Evolutionary conservation across 2,888 invertebrate genomes (phyloP).

Genomic region (Steinernema scapterisci): DNA sequence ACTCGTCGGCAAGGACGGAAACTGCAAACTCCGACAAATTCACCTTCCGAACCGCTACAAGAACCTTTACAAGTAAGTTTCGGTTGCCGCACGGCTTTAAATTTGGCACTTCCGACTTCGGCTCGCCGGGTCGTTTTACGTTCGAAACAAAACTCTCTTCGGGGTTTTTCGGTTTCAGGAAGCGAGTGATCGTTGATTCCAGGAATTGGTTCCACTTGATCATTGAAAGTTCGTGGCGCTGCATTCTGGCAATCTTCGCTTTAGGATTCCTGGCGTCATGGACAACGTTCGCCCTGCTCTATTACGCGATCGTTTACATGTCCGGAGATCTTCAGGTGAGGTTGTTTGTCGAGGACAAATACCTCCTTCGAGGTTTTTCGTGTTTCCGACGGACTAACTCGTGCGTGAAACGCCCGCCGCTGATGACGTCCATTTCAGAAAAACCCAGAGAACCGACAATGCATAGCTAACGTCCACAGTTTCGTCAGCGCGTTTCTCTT

Average conservation of each 20-base stretch:
- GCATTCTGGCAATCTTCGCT: constrained; percentile 55
- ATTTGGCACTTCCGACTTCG: constrained; percentile 12
- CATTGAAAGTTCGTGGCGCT: constrained; percentile 63
- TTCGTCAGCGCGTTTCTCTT: constrained; percentile 61
- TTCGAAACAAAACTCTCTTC: constrained; percentile 21
- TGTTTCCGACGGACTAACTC: not conserved
- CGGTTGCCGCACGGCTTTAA: not conserved
- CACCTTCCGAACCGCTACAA: constrained; percentile 52
- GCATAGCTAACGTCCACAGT: constrained; percentile 63
- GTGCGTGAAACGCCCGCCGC: too few relatives aligned
- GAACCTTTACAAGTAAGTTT: constrained; percentile 49
- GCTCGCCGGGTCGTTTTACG: not conserved
- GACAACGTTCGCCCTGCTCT: constrained; percentile 57
- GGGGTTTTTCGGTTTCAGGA: constrained; percentile 25
- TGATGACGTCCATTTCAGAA: constrained; percentile 6
- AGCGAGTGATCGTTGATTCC: constrained; percentile 38
- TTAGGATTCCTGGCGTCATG: constrained; percentile 57
- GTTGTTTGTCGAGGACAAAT: constrained; percentile 7
- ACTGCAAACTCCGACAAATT: constrained; percentile 54
- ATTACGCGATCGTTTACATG: constrained; percentile 53
- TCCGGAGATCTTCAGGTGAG: constrained; percentile 45
- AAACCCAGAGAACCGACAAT: constrained; percentile 48
- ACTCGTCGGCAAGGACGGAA: constrained; percentile 61
- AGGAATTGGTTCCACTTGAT: constrained; percentile 67
- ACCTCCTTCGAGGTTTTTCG: constrained; percentile 1